Evolutionary conservation across 2,113 vertebrate genomes (phyloP).

Genomic region (Stictonetta naevosa): DNA sequence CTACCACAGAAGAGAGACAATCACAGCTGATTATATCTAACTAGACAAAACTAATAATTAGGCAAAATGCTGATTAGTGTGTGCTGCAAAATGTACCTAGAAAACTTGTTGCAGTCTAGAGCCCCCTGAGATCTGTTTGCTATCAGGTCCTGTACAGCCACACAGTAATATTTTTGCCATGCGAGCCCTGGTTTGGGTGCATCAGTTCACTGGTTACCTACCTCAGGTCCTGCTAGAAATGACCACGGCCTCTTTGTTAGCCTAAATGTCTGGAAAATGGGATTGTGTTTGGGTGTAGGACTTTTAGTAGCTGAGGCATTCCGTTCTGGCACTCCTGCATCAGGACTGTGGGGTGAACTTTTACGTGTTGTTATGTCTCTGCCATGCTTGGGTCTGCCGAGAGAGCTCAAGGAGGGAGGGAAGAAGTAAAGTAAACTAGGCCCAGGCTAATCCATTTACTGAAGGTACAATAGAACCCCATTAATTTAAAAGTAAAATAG

Average conservation of each 20-base stretch:
- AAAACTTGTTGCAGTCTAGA: background rate
- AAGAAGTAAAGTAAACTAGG: background rate
- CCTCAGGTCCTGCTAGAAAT: background rate
- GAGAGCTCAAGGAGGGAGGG: background rate
- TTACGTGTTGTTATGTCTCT: accelerated
- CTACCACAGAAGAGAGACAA: background rate
- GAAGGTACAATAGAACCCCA: background rate
- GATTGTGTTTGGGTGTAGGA: background rate
- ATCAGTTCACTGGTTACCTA: background rate
- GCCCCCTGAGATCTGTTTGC: background rate
- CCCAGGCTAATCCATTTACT: background rate
- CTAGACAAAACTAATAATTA: background rate
- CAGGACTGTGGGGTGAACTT: background rate
- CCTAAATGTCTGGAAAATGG: background rate
- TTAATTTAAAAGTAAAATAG: background rate
- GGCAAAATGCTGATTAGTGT: background rate
- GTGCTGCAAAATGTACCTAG: background rate
- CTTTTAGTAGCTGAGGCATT: background rate
- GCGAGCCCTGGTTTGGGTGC: background rate
- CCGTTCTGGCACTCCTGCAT: accelerated
- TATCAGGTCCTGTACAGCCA: background rate
- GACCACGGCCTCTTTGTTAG: background rate
- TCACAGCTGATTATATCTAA: background rate
- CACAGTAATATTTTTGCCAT: background rate
- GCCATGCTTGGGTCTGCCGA: background rate